Conservation (phyloP, 2,113 vertebrate species). For the Gymnorhina tibicen region DNA sequence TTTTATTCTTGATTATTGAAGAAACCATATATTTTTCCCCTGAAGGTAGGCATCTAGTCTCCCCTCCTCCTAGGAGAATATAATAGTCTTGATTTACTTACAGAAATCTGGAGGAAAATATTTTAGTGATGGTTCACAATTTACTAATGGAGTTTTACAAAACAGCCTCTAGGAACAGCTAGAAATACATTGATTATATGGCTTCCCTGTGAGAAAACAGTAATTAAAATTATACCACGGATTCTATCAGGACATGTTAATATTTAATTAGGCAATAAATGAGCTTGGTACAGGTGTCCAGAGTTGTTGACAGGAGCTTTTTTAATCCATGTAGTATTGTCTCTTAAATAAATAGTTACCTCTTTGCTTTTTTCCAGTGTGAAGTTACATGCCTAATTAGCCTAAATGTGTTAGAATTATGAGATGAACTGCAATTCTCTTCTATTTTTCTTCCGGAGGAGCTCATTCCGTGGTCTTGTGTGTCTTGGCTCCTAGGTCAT, state of each 20-base stretch:
- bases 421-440: not conserved
- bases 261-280: conserved; percentile 62
- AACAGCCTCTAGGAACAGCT: conserved; percentile 52
- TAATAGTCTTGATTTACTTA: conserved; percentile 34
- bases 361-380: not conserved
- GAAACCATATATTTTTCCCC: not conserved
- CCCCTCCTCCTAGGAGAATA: not conserved
- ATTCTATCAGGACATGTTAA: conserved; percentile 66
- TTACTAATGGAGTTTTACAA: conserved; percentile 37
- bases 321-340: conserved; percentile 13
- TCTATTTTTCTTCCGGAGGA: not conserved
- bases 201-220: conserved; percentile 61
- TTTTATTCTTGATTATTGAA: not conserved
- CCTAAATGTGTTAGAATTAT: not conserved
- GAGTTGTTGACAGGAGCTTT: conserved; percentile 39
- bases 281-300: conserved; percentile 34
- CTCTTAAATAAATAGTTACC: conserved; percentile 38
- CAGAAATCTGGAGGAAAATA: conserved; percentile 33
- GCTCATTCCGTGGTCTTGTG: not conserved
- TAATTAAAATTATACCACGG: conserved; percentile 64
- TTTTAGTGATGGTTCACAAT: conserved; percentile 36
- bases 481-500: not conserved
- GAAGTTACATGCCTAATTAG: conserved; percentile 26
- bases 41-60: not conserved
- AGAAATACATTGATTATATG: conserved; percentile 58